Conservation (phyloP, 2,797 vertebrate species). For the Hirundo rustica region DNA sequence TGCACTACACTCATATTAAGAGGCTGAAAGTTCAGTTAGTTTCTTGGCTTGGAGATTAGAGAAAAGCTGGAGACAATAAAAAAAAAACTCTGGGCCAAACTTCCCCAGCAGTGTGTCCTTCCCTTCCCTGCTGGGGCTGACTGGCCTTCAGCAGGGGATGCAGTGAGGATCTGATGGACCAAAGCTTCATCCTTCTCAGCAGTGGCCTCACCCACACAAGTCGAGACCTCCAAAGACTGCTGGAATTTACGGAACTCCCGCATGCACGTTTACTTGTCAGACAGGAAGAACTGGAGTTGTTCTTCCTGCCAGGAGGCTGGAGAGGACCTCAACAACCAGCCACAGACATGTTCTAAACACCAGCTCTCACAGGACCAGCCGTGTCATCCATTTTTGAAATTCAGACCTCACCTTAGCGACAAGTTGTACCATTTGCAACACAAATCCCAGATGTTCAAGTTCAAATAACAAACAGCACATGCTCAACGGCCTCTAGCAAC, state of each 20-base stretch:
- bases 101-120: neutral
- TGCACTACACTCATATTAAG: conserved; percentile 31
- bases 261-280: neutral
- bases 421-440: neutral
- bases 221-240: neutral
- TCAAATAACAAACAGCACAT: neutral
- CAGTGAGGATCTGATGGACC: neutral
- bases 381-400: neutral
- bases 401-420: neutral
- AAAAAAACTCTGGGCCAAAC: neutral
- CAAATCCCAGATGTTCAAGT: neutral
- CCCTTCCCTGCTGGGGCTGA: neutral
- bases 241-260: neutral
- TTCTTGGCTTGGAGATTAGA: conserved; percentile 32
- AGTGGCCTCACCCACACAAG: neutral
- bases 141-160: neutral
- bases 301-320: neutral
- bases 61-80: neutral
- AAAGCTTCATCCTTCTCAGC: neutral
- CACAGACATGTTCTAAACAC: neutral
- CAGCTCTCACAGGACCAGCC: too few relatives aligned
- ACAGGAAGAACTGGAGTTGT: neutral
- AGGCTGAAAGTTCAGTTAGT: conserved; percentile 27
- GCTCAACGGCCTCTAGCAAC: neutral
- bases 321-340: neutral